A percentile compares a stretch with the other conserved stretches of the same genome.
phyloP scores from a whole-genome alignment of 2,797 vertebrate species.

The Sebastes jordani region DNA sequence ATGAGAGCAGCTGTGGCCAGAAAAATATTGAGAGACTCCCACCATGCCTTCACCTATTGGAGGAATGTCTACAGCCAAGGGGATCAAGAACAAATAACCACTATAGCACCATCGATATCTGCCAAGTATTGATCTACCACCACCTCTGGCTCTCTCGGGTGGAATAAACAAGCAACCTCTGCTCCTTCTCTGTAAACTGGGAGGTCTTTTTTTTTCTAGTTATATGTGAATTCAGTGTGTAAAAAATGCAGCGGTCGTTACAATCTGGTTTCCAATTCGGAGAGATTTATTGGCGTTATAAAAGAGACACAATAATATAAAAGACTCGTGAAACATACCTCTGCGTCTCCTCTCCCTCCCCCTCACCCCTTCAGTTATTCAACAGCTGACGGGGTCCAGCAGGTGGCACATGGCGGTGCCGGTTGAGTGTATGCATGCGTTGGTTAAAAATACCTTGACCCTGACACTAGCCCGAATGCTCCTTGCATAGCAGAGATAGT shows the following conservation, averaged over 20 bases:
- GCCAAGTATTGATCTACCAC: slow-evolving; percentile 56
- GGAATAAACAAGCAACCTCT: slow-evolving; percentile 50
- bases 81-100: slow-evolving; percentile 61
- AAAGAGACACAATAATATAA: slow-evolving; percentile 11
- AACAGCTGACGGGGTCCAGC: slow-evolving; percentile 76
- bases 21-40: slow-evolving; percentile 33
- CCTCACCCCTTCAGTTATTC: slow-evolving; percentile 27
- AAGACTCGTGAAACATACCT: slow-evolving; percentile 23
- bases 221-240: slow-evolving; percentile 4
- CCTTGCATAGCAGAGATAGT: slow-evolving; percentile 68
- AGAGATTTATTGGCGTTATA: slow-evolving; percentile 11
- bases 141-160: slow-evolving; percentile 45
- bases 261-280: not conserved
- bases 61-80: slow-evolving; percentile 50
- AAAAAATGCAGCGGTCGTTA: not conserved
- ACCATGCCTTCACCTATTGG: slow-evolving; percentile 41
- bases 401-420: slow-evolving; percentile 66
- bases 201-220: slow-evolving; percentile 2
- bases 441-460: slow-evolving; percentile 76
- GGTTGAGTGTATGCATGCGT: slow-evolving; percentile 28
- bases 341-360: not conserved
- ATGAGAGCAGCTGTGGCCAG: slow-evolving; percentile 65
- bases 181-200: slow-evolving; percentile 19
- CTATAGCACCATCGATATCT: slow-evolving; percentile 50
- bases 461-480: slow-evolving; percentile 58